phyloP scores from a whole-genome alignment of 2,113 vertebrate species.

The Phainopepla nitens region DNA sequence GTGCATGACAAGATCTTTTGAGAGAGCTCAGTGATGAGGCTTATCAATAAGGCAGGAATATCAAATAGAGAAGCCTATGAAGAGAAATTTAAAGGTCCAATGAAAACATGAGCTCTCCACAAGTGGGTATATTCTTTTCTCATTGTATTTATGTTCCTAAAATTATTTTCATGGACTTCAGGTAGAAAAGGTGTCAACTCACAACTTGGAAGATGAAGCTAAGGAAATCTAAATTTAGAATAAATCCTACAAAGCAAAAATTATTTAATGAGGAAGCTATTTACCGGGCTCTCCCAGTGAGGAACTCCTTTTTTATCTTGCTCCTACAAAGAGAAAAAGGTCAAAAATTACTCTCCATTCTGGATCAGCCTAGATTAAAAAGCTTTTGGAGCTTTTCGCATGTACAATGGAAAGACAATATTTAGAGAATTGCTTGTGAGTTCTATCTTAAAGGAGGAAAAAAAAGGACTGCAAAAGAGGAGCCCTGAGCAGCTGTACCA shows the following conservation, averaged over 20 bases:
- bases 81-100: not conserved
- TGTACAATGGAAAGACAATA: not conserved
- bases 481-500: not conserved
- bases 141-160: not conserved
- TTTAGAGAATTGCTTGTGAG: not conserved
- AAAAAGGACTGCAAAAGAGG: not conserved
- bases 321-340: conserved; percentile 51
- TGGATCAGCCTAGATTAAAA: not conserved
- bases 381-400: not conserved
- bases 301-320: conserved; percentile 61
- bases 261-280: conserved; percentile 37
- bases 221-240: not conserved
- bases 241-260: not conserved
- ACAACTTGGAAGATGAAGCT: not conserved
- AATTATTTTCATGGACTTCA: not conserved
- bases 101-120: not conserved
- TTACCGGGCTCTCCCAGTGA: conserved; percentile 70
- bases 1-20: not conserved
- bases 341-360: not conserved
- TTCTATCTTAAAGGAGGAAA: not conserved
- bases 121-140: not conserved
- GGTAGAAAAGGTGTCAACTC: not conserved
- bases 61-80: not conserved
- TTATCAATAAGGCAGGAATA: not conserved
- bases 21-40: not conserved